These are phyloP conservation scores for Dermochelys coriacea DNA, from an alignment of 2,797 vertebrate species.

Conservation along the genomic window DNA sequence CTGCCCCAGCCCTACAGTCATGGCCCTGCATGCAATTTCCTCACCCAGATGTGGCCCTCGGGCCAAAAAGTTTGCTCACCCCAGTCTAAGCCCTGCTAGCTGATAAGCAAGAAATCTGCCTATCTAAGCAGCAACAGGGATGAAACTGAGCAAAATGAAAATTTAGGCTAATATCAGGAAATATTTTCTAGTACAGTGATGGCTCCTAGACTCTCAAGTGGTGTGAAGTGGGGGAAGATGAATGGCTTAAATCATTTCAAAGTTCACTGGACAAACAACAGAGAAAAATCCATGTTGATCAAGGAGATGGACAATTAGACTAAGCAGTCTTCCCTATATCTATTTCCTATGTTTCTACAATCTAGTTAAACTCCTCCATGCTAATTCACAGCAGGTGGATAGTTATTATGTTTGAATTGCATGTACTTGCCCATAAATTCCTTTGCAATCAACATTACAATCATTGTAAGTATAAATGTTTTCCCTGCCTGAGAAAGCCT, in stretches of 20 bases:
- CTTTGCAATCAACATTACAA: not conserved
- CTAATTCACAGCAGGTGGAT: not conserved
- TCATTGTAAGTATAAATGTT: not conserved
- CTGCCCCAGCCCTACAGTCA: no score
- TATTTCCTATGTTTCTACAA: not conserved
- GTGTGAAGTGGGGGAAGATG: not conserved
- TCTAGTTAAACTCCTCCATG: rapidly evolving
- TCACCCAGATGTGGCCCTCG: no score
- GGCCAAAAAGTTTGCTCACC: no score
- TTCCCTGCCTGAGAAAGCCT: not conserved
- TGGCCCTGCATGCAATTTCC: no score
- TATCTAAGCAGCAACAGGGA: not conserved
- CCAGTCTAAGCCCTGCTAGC: not conserved
- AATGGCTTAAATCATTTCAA: not conserved
- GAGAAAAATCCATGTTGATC: rapidly evolving
- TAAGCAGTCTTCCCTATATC: not conserved
- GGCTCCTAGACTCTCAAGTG: rapidly evolving
- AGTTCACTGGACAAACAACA: not conserved
- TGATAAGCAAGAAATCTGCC: not conserved
- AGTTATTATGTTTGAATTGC: not conserved
- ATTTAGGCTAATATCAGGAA: not conserved
- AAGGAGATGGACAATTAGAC: not conserved
- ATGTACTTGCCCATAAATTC: not conserved
- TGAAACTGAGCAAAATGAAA: not conserved
- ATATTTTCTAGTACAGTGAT: not conserved